phyloP scores from a whole-genome alignment of 2,888 invertebrate genomes.

The Rhynchonema sp. region DNA sequence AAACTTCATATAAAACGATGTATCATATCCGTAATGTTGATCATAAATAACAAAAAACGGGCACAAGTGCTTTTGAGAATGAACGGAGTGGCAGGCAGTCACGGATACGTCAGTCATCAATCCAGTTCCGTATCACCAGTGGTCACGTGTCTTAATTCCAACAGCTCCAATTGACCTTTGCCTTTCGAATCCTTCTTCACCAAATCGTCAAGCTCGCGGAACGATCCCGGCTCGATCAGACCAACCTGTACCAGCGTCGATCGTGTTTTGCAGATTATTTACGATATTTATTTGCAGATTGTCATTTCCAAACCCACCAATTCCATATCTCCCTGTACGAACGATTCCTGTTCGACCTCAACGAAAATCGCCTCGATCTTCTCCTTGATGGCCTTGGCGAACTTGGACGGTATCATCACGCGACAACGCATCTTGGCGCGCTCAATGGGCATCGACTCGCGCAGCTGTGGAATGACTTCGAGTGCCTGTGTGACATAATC shows the following conservation, averaged over 20 bases:
- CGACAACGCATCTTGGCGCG: slow-evolving; percentile 82
- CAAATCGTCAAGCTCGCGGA: slow-evolving; percentile 65
- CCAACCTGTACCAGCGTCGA: slow-evolving; percentile 32
- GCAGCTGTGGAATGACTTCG: slow-evolving; percentile 69
- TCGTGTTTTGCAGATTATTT: not conserved
- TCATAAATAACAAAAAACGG: no score
- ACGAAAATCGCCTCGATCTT: slow-evolving; percentile 16
- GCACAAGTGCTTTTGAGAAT: no score
- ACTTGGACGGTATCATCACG: slow-evolving; percentile 56
- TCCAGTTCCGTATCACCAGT: slow-evolving; percentile 51
- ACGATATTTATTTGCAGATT: not conserved
- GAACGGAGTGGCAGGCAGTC: no score
- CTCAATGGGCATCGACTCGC: slow-evolving; percentile 66
- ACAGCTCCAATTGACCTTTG: slow-evolving; percentile 62
- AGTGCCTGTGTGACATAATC: slow-evolving; percentile 41
- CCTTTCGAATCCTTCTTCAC: slow-evolving; percentile 67
- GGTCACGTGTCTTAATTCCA: slow-evolving; percentile 73
- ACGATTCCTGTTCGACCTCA: slow-evolving; percentile 58
- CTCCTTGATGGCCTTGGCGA: slow-evolving; percentile 55
- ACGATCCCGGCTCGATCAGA: slow-evolving; percentile 76
- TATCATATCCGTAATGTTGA: no score
- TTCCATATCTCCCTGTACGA: slow-evolving; percentile 58
- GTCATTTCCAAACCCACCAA: slow-evolving; percentile 38
- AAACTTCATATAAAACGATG: no score
- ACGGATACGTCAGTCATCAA: not conserved